A percentile compares a stretch with the other conserved stretches of the same genome.
Conservation (phyloP, 2,797 vertebrate genomes). For the Paratrypauchen microcephalus region DNA sequence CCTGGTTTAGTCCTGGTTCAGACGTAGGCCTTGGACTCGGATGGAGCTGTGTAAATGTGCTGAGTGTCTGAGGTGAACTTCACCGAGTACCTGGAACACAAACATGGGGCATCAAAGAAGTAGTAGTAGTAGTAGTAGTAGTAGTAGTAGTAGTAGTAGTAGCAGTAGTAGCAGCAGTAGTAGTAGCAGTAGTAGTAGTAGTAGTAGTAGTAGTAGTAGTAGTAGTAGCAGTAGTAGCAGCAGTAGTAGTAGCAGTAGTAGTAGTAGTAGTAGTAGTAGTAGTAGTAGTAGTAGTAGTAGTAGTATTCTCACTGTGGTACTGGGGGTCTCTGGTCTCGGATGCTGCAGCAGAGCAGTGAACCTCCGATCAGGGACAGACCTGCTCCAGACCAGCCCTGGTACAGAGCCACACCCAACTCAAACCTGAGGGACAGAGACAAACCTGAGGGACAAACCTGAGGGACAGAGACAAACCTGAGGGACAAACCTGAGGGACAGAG, state of each 20-base stretch:
- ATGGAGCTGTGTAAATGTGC: conserved; percentile 64
- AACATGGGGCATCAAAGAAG: not conserved
- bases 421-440: conserved; percentile 68
- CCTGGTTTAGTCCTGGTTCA: not conserved
- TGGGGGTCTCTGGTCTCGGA: conserved; percentile 42
- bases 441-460: conserved; percentile 18
- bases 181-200: not conserved
- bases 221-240: not conserved
- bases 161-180: too few species aligned
- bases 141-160: too few species aligned
- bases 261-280: not conserved
- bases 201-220: too few species aligned
- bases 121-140: not conserved
- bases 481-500: too few species aligned
- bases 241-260: not conserved
- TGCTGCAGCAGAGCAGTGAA: conserved; percentile 79
- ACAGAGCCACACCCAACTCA: conserved; percentile 84
- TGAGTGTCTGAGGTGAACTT: conserved; percentile 50
- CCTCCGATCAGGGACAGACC: conserved; percentile 79
- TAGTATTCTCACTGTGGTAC: conserved; percentile 33
- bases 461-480: conserved; percentile 18
- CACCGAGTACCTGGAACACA: conserved; percentile 59
- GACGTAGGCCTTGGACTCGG: conserved; percentile 72
- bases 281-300: not conserved
- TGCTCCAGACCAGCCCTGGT: conserved; percentile 84